Percentiles rank a stretch among this genome's conserved stretches.
Conservation (phyloP, 2,888 invertebrate genomes). For the Tetramorium bicarinatum region DNA sequence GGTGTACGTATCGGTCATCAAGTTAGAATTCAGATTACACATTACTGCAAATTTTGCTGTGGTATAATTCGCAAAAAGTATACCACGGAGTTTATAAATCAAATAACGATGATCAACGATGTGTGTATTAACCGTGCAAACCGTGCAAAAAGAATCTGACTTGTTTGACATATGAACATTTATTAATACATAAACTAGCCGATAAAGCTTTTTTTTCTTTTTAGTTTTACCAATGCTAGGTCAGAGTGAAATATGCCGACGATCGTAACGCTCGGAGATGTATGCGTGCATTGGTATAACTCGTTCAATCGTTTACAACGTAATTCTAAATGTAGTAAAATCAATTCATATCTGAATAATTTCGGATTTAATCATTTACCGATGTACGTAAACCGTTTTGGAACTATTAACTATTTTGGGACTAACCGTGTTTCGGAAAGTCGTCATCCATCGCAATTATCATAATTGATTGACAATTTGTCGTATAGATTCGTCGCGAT, state of each 20-base stretch:
- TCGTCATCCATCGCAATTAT: background rate
- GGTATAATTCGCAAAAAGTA: conserved; percentile 68
- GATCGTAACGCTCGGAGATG: conserved; percentile 48
- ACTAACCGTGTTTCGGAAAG: background rate
- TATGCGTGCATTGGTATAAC: conserved; percentile 56
- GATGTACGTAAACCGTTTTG: background rate
- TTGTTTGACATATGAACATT: conserved; percentile 41
- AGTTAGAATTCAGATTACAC: conserved; percentile 41
- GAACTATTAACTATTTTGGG: background rate
- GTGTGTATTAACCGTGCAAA: conserved; percentile 4
- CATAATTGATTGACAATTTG: background rate
- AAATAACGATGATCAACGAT: conserved; percentile 54
- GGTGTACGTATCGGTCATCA: background rate
- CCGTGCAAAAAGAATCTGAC: conserved; percentile 37
- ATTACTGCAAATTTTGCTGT: conserved; percentile 28
- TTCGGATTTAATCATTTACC: background rate
- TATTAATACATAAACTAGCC: conserved; percentile 43
- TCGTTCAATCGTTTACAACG: conserved; percentile 40
- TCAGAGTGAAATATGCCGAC: conserved; percentile 18
- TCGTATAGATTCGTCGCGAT: background rate
- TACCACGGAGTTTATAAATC: conserved; percentile 52
- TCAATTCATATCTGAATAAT: background rate
- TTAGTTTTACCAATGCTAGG: conserved; percentile 13
- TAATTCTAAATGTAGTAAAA: background rate
- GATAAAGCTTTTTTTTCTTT: conserved; percentile 65